Evolutionary conservation across 2,113 vertebrate species (phyloP), one percentile per base, ranked within the genome.

Genomic region (Mirounga angustirostris): DNA sequence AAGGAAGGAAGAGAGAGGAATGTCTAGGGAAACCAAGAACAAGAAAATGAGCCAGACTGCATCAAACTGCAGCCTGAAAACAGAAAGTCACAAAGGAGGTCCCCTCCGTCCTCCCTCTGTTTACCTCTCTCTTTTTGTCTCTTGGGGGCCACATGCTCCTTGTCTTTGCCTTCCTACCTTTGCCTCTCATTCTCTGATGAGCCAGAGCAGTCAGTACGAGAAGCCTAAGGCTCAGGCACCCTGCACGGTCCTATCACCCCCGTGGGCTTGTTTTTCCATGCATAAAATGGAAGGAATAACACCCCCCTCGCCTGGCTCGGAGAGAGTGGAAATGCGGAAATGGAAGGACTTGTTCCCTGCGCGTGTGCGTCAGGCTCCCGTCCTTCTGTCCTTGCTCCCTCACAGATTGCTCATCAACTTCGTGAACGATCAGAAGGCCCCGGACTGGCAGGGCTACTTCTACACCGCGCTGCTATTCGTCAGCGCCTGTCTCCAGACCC

Each of bases 391-490:
- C 71, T 10, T 7, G 65, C 94, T 30, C 96, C 21, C 87, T 40
- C 4, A 28, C 98, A 99, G 99, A 91, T 98, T 99, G 97, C 99
- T 99, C 6, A 99, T 99, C 97, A 96, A 54, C 63, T 99, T 99
- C 2, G 99, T 99, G 91, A 99, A 99, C 0, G 98, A 99, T 97
- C 95, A 99, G 76, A 67, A 89, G 33, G 99, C 99, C 91, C 99
- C 99, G 3, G 83, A 87, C 89, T 99, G 99, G 99, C 99, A 99
- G 4, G 99, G 99, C 91, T 99, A 99, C 98, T 99, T 99, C 83
- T 99, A 99, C 98, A 99, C 99, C 0, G 98, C 59, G 0, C 98
- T 99, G 74, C 98, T 99, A 14, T 99, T 99, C 21, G 1, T 99
- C n/a, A 99, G 99, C 30, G 98, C 99, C 74, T 99, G 99, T 61